Evolutionary conservation across 2,113 vertebrate species (phyloP).

Genomic region (Psephotus haematonotus): DNA sequence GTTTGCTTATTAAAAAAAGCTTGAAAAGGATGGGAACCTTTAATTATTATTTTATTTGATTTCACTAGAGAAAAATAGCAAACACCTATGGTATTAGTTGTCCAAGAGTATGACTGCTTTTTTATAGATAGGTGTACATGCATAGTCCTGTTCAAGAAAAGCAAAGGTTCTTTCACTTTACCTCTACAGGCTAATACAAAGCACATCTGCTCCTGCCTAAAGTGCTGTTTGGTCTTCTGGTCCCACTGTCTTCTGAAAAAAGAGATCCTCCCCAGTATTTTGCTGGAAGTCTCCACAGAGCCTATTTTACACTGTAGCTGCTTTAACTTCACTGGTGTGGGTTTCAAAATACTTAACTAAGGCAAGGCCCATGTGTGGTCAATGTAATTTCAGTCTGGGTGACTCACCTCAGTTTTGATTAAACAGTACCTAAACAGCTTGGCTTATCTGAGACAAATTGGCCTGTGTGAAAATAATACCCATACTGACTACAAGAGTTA

Average conservation of each 20-base stretch:
- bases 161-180: background rate
- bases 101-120: background rate
- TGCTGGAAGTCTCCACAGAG: background rate
- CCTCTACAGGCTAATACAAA: background rate
- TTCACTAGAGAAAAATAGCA: background rate
- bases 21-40: background rate
- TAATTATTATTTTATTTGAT: constrained; percentile 41
- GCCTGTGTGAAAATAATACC: background rate
- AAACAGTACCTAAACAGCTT: background rate
- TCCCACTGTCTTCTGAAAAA: background rate
- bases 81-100: background rate
- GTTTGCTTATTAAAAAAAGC: background rate
- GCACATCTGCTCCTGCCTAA: background rate
- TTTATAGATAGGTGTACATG: background rate
- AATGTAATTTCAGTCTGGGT: background rate
- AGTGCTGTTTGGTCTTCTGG: background rate
- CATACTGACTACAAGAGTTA: background rate
- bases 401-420: background rate
- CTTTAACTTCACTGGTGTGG: background rate
- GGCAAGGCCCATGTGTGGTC: background rate
- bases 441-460: background rate
- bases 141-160: background rate
- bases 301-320: background rate
- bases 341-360: background rate
- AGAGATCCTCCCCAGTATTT: background rate